These are phyloP conservation scores for Andricus grossulariae DNA, from an alignment of 1,140 invertebrate genomes.

Conservation along the genomic window DNA sequence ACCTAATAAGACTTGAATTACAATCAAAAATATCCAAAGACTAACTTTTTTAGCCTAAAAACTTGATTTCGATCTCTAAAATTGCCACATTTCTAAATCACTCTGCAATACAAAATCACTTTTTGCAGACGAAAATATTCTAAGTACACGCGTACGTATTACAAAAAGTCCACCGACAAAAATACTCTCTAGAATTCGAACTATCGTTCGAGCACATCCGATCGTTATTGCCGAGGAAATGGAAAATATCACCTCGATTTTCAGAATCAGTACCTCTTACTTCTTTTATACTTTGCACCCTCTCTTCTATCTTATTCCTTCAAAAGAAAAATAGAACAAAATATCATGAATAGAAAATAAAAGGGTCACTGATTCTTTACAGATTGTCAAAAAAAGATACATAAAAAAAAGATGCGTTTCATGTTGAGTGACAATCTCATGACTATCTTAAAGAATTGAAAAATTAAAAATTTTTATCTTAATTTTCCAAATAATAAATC, in stretches of 20 bases:
- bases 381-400: too few species aligned
- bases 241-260: background rate
- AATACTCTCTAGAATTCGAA: conserved; percentile 4
- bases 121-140: conserved; percentile 23
- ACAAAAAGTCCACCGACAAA: conserved; percentile 18
- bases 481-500: too few species aligned
- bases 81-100: background rate
- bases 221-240: conserved; percentile 13
- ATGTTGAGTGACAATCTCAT: too few species aligned
- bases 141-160: conserved; percentile 16
- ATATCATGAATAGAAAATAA: too few species aligned
- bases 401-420: too few species aligned
- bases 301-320: background rate
- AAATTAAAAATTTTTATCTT: too few species aligned
- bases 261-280: background rate
- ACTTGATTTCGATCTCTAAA: background rate
- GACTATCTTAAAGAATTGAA: too few species aligned
- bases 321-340: too few species aligned
- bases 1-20: conserved; percentile 1
- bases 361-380: too few species aligned
- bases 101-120: conserved; percentile 26
- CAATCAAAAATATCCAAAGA: background rate
- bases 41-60: conserved; percentile 7
- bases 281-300: background rate
- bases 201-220: background rate